Percentiles rank a stretch among this genome's conserved stretches.
phyloP scores from a whole-genome alignment of 2,113 vertebrate species.

The Podiceps cristatus region DNA sequence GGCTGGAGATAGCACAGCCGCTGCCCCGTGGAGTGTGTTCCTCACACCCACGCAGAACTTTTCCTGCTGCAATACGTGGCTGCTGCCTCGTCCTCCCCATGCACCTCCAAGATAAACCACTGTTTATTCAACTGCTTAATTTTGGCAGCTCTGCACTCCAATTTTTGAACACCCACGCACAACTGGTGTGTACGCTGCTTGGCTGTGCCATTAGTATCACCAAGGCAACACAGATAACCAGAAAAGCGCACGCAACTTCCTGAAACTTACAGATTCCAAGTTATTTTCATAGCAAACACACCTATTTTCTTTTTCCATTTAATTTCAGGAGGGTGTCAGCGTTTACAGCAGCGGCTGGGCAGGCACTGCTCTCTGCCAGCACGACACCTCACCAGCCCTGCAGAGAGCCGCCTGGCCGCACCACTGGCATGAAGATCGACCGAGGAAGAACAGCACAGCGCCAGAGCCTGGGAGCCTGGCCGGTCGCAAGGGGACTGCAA shows the following conservation, averaged over 20 bases:
- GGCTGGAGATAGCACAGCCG: accelerated
- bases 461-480: accelerated
- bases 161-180: accelerated
- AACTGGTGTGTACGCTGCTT: accelerated
- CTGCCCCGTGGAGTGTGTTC: accelerated
- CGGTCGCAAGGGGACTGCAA: accelerated
- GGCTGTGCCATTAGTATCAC: not conserved
- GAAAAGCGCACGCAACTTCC: not conserved
- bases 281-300: not conserved
- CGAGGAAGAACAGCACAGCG: not conserved
- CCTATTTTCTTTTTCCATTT: not conserved
- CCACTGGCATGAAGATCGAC: accelerated
- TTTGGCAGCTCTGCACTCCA: not conserved
- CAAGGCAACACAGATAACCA: accelerated
- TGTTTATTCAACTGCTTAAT: not conserved
- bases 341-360: accelerated
- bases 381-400: accelerated
- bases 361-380: not conserved
- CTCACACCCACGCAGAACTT: not conserved
- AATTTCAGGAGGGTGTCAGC: accelerated
- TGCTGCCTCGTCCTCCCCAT: not conserved
- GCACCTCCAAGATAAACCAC: not conserved
- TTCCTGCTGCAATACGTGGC: not conserved
- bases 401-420: accelerated
- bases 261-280: not conserved